Percentiles rank a stretch among this genome's conserved stretches.
Evolutionary conservation across 2,797 vertebrate species (phyloP).

Genomic region (Pantherophis vulpinus): DNA sequence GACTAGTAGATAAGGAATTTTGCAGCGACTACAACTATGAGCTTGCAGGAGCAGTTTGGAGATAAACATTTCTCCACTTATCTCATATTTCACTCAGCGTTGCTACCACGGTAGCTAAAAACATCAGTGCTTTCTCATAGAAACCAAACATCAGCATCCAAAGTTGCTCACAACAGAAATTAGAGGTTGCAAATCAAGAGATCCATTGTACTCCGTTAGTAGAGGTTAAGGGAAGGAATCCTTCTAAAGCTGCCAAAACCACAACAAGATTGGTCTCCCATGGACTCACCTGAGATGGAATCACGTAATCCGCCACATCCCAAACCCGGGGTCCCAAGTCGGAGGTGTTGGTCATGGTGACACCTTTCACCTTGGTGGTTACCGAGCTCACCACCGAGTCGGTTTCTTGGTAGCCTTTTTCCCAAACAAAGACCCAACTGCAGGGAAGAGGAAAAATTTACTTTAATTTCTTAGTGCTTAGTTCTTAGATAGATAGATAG

Average conservation of each 20-base stretch:
- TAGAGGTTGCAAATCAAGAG: not conserved
- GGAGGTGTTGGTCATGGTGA: conserved; percentile 76
- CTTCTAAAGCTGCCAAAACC: not conserved
- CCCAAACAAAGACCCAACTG: conserved; percentile 87
- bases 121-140: not conserved
- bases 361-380: conserved; percentile 86
- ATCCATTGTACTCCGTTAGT: not conserved
- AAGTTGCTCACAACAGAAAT: not conserved
- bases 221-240: not conserved
- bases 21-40: not conserved
- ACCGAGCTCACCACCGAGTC: conserved; percentile 84
- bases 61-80: not conserved
- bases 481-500: not conserved
- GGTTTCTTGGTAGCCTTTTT: conserved; percentile 86
- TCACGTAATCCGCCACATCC: conserved; percentile 87
- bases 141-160: rapidly evolving
- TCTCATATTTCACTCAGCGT: not conserved
- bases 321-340: conserved; percentile 73
- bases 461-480: not conserved
- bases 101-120: not conserved
- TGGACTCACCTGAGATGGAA: conserved; percentile 81
- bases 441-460: conserved; percentile 30
- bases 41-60: not conserved
- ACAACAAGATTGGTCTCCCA: not conserved
- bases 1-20: not conserved